These are phyloP conservation scores for Chloroceryle inda DNA, from an alignment of 2,797 vertebrate species.

Conservation along the genomic window DNA sequence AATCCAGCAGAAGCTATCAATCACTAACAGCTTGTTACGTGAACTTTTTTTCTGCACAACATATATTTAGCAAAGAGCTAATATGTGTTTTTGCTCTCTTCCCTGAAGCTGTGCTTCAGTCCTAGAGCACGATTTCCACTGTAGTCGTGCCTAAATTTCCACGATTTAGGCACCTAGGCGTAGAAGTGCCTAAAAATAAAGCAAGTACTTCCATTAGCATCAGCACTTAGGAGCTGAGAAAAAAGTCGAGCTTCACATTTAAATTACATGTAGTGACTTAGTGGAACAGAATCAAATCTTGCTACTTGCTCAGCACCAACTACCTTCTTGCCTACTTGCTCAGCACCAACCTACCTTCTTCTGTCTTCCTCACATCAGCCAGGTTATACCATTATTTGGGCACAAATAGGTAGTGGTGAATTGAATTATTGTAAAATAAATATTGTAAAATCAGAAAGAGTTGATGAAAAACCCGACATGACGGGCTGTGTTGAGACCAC, in stretches of 20 bases:
- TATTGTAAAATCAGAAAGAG: not conserved
- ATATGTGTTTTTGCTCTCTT: not conserved
- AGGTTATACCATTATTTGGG: not conserved
- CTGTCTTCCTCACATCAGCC: not conserved
- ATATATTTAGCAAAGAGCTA: not conserved
- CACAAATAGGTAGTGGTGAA: rapidly evolving
- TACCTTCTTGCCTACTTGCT: not conserved
- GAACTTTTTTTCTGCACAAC: not conserved
- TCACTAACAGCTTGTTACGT: not conserved
- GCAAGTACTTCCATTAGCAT: slow-evolving; percentile 18
- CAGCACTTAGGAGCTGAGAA: not conserved
- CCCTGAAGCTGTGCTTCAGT: not conserved
- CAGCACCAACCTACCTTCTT: not conserved
- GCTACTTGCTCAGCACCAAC: not conserved
- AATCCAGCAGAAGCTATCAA: not conserved
- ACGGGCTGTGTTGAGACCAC: not conserved
- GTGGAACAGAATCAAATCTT: not conserved
- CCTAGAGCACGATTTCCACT: slow-evolving; percentile 13
- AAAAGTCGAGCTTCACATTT: not conserved
- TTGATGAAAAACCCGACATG: not conserved
- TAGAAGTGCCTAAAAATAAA: slow-evolving; percentile 49
- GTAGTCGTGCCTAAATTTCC: not conserved
- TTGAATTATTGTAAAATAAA: not conserved
- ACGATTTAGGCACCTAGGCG: not conserved
- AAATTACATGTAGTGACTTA: not conserved